These are phyloP conservation scores for Genyomyrus donnyi DNA, from an alignment of 2,113 vertebrate species.

Conservation along the genomic window DNA sequence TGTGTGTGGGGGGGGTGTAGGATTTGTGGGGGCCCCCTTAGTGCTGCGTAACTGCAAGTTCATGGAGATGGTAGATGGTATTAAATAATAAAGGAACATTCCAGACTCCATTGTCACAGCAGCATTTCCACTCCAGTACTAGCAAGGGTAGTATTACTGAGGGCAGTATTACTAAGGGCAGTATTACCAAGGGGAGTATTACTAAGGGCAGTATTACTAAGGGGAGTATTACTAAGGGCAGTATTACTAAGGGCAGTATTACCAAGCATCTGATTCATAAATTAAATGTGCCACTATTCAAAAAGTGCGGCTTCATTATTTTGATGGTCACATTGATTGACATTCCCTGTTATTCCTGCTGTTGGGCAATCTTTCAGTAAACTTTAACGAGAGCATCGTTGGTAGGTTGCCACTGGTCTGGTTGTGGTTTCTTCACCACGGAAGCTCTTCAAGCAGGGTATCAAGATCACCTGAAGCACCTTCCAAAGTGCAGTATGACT, in stretches of 20 bases:
- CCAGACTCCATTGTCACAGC: not conserved
- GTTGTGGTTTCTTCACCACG: not conserved
- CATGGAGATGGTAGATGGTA: not conserved
- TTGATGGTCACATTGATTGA: not conserved
- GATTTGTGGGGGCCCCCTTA: not conserved
- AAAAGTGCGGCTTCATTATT: not conserved
- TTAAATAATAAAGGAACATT: not conserved
- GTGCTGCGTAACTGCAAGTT: not conserved
- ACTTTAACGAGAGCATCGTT: not conserved
- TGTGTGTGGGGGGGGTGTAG: no score
- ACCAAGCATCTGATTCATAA: not conserved
- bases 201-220: not conserved
- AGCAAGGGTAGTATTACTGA: not conserved
- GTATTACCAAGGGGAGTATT: not conserved
- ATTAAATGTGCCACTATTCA: not conserved
- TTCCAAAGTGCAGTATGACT: not conserved
- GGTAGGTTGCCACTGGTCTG: not conserved
- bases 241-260: not conserved
- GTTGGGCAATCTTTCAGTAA: not conserved
- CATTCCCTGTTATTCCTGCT: not conserved
- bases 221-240: not conserved
- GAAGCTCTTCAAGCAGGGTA: not conserved
- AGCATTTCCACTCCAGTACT: not conserved
- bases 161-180: not conserved
- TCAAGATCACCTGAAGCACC: not conserved